Evolutionary conservation across 2,797 vertebrate genomes (phyloP).

Genomic region (Florisuga fusca): DNA sequence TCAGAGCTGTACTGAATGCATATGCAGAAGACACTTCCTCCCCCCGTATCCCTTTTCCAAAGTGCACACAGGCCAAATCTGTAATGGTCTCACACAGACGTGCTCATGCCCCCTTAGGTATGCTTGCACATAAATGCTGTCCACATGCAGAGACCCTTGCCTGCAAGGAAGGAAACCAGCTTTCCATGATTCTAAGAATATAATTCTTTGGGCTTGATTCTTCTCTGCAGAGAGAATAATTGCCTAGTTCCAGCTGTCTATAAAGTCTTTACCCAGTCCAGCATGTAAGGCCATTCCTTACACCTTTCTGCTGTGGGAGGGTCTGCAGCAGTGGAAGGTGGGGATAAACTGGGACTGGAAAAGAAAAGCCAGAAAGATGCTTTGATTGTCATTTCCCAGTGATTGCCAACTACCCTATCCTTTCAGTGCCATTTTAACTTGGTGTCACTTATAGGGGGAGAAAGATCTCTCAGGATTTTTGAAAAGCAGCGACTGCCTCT

Average conservation of each 20-base stretch:
- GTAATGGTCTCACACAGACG: background rate
- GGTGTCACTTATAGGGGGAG: background rate
- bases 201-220: background rate
- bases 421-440: background rate
- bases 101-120: rapidly evolving
- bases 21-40: background rate
- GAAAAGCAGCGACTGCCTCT: background rate
- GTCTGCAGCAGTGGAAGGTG: background rate
- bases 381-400: background rate
- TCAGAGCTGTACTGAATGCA: background rate
- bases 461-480: background rate
- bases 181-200: background rate
- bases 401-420: background rate
- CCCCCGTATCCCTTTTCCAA: background rate
- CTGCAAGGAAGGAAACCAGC: background rate
- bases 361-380: background rate
- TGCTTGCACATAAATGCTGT: background rate
- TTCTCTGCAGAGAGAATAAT: background rate
- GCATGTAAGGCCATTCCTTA: background rate
- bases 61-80: background rate
- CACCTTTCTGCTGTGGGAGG: background rate
- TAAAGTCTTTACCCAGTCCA: background rate
- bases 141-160: rapidly evolving
- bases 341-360: background rate
- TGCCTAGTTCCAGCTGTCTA: background rate